These are phyloP conservation scores for Napeogenes inachia DNA, from an alignment of 2,888 invertebrate genomes.

Conservation along the genomic window DNA sequence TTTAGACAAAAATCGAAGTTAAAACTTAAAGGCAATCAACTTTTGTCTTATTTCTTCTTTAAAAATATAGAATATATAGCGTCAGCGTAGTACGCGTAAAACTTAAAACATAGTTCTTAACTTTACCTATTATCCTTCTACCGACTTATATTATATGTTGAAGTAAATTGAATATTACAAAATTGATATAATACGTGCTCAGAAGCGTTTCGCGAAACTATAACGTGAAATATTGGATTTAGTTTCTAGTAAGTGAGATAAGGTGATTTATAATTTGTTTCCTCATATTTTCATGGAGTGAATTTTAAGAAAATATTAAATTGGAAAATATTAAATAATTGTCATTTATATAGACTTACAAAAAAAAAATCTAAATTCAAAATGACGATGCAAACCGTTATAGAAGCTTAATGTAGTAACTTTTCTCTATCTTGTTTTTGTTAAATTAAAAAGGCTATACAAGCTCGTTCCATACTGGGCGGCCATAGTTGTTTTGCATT, in stretches of 20 bases:
- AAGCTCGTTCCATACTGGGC: constrained; percentile 12
- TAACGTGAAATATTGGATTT: not conserved
- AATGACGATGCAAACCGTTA: not conserved
- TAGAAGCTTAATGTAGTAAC: constrained; percentile 6
- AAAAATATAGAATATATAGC: too few species aligned
- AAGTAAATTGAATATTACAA: constrained; percentile 5
- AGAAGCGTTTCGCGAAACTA: not conserved
- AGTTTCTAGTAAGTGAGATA: not conserved
- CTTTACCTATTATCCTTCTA: not conserved
- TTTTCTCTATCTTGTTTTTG: constrained; percentile 10
- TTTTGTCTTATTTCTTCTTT: too few species aligned
- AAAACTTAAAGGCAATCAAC: too few species aligned
- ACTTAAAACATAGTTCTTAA: too few species aligned
- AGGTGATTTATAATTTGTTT: not conserved
- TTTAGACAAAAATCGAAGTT: too few species aligned
- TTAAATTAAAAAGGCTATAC: constrained; percentile 12
- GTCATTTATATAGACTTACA: too few species aligned
- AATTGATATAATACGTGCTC: not conserved
- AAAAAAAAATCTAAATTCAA: too few species aligned
- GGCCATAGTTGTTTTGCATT: constrained; percentile 14
- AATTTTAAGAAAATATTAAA: too few species aligned
- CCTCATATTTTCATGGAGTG: too few species aligned
- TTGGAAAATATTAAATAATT: too few species aligned
- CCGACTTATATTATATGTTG: not conserved
- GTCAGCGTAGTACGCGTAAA: too few species aligned